Percentiles rank a stretch among this genome's conserved stretches.
Conservation (phyloP, 2,113 vertebrate genomes). For the Hystrix brachyura region DNA sequence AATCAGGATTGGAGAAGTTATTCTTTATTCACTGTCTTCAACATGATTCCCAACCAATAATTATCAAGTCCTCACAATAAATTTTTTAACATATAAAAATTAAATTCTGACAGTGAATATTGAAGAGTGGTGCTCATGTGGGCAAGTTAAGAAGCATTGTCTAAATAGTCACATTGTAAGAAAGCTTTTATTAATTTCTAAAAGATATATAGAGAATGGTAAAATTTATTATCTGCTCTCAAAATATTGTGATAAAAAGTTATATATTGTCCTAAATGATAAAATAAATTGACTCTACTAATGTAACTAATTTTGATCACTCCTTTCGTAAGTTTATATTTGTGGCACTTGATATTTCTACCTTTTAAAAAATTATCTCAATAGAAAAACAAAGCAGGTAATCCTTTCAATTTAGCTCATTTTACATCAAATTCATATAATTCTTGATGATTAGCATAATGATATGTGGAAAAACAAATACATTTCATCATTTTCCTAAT, state of each 20-base stretch:
- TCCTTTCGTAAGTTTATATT: not conserved
- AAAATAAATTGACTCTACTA: not conserved
- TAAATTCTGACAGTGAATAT: not conserved
- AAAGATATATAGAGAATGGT: not conserved
- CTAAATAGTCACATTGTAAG: not conserved
- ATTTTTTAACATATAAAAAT: not conserved
- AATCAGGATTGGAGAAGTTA: not conserved
- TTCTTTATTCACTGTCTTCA: not conserved
- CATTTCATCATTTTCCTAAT: not conserved
- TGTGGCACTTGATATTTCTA: not conserved
- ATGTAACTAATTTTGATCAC: not conserved
- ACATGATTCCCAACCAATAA: not conserved
- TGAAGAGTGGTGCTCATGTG: not conserved
- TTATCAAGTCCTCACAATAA: not conserved
- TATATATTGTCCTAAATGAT: not conserved
- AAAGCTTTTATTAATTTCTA: not conserved
- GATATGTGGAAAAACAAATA: not conserved
- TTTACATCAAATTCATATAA: not conserved
- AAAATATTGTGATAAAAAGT: not conserved
- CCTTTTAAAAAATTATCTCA: not conserved
- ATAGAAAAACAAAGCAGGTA: not conserved
- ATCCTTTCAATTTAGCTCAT: not conserved
- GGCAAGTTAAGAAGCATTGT: not conserved
- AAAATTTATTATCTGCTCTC: not conserved
- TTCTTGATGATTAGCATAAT: not conserved